These are phyloP conservation scores for Tringa solitaria DNA, from an alignment of 2,113 vertebrate species.

Conservation along the genomic window DNA sequence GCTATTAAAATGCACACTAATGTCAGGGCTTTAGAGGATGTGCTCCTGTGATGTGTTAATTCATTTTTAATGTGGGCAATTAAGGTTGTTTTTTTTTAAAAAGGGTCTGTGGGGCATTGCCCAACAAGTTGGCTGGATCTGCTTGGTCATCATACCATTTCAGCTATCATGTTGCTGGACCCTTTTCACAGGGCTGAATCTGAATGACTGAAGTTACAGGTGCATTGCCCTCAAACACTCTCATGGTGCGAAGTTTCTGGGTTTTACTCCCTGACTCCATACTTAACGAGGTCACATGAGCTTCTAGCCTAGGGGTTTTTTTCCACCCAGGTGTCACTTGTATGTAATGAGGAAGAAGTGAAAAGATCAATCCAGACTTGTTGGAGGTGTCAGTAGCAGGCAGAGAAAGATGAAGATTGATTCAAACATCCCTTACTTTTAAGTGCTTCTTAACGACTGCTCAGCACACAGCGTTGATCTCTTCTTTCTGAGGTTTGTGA, in stretches of 20 bases:
- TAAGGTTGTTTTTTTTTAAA: neutral
- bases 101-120: neutral
- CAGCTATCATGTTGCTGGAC: neutral
- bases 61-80: slow-evolving; percentile 21
- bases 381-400: neutral
- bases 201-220: neutral
- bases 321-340: neutral
- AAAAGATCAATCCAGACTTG: neutral
- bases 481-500: neutral
- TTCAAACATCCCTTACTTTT: neutral
- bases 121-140: neutral
- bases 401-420: neutral
- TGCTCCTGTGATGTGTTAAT: neutral
- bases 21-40: neutral
- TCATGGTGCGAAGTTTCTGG: neutral
- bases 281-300: neutral
- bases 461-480: neutral
- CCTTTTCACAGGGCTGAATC: neutral
- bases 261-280: neutral
- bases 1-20: slow-evolving; percentile 42
- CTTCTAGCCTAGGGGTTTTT: neutral
- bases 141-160: neutral
- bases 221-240: neutral
- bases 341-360: neutral
- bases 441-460: neutral